Evolutionary conservation across 2,797 vertebrate species (phyloP).

Genomic region (Ptychadena robeensis): DNA sequence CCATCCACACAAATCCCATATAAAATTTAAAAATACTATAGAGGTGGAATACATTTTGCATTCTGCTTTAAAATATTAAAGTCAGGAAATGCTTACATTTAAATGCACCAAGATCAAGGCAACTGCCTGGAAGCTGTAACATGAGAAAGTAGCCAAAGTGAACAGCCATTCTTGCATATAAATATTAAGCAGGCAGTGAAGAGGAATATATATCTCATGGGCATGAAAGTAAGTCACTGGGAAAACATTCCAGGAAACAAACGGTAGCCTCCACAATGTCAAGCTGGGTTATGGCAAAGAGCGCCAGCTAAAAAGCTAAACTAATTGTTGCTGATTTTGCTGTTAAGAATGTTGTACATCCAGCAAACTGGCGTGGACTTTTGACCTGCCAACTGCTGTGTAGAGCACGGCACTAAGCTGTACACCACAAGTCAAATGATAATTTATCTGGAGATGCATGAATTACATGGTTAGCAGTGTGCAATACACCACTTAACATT

Average conservation of each 20-base stretch:
- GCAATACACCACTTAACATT: conserved; percentile 74
- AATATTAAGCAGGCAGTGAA: conserved; percentile 71
- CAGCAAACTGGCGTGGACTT: conserved; percentile 58
- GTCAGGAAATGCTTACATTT: conserved; percentile 55
- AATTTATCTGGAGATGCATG: conserved; percentile 68
- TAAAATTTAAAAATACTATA: too few relatives aligned
- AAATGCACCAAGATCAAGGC: conserved; percentile 69
- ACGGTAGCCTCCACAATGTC: conserved; percentile 64
- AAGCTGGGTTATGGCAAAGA: conserved; percentile 65
- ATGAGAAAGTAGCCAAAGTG: conserved; percentile 68
- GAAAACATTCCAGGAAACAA: conserved; percentile 67
- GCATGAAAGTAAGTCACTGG: conserved; percentile 67
- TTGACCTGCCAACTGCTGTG: conserved; percentile 59
- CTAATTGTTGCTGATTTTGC: conserved; percentile 68
- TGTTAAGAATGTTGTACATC: conserved; percentile 64
- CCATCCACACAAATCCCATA: too few relatives aligned
- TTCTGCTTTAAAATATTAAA: too few relatives aligned
- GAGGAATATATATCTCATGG: conserved; percentile 67
- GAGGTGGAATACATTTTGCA: background rate
- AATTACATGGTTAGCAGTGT: conserved; percentile 64
- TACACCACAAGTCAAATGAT: conserved; percentile 56
- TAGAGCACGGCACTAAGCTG: conserved; percentile 56
- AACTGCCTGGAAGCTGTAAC: conserved; percentile 70
- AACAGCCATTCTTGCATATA: conserved; percentile 69
- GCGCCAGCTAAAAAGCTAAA: conserved; percentile 67